Conservation (phyloP, 92 coral and sea anemone species). For the Muricea muricata region DNA sequence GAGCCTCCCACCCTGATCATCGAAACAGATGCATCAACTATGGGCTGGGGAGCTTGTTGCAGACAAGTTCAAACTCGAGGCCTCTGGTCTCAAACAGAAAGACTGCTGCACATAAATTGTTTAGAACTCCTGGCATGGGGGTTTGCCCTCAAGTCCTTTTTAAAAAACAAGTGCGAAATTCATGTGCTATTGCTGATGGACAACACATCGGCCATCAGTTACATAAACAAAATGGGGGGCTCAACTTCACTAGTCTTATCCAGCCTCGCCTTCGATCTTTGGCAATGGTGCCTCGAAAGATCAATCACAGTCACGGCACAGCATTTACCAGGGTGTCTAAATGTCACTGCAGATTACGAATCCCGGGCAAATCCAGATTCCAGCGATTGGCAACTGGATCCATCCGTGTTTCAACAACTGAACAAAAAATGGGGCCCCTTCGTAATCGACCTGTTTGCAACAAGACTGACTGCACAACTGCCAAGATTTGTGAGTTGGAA, state of each 20-base stretch:
- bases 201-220: conserved; percentile 54
- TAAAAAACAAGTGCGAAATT: conserved; percentile 36
- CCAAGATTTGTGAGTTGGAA: conserved; percentile 10
- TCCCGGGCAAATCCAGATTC: conserved; percentile 20
- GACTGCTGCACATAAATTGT: conserved; percentile 58
- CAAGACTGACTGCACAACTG: background rate
- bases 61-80: conserved; percentile 45
- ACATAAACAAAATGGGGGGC: conserved; percentile 67
- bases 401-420: background rate
- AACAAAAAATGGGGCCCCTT: background rate
- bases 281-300: conserved; percentile 60
- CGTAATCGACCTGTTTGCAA: background rate
- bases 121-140: conserved; percentile 62
- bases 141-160: conserved; percentile 61
- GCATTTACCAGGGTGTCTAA: conserved; percentile 52
- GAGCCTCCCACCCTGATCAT: conserved; percentile 42
- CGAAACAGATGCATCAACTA: conserved; percentile 58
- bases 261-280: conserved; percentile 45
- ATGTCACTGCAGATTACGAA: conserved; percentile 47
- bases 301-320: conserved; percentile 39
- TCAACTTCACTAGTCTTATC: conserved; percentile 47
- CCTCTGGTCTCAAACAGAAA: conserved; percentile 60
- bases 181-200: conserved; percentile 38
- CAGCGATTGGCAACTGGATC: conserved; percentile 12
- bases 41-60: conserved; percentile 64